Evolutionary conservation across 2,113 vertebrate genomes (phyloP), one percentile per base, ranked within the genome.

Genomic region (Rhinogobius similis): DNA sequence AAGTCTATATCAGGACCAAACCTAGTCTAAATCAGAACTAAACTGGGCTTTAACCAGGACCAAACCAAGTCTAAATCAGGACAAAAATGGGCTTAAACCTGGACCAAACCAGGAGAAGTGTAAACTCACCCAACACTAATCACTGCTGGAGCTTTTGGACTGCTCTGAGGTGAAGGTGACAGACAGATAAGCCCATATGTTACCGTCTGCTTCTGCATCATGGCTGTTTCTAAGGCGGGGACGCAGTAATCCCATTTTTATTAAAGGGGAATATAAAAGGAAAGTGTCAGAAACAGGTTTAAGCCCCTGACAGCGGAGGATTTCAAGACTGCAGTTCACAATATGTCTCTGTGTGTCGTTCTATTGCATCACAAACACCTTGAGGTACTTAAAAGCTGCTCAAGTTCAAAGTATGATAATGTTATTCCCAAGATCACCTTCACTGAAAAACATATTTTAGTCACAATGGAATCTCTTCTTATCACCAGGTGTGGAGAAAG

Each of bases 181-280:
- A 13, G 63, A 62, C 36, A 68, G 67, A 78, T 80, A 74, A 75
- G 62, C 32, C 32, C 26, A 50, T 73, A 50, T 73, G 75, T 48
- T 74, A 79, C 68, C 67, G 70, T 74, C 50, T 62, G 59, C 32
- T 62, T 79, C 77, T 74, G 73, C 79, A 83, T 82, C 76, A 75
- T 70, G 73, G 66, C 41, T 61, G 27, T 38, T 41, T 21, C 70
- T 26, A 72, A 13, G 46, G 64, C 77, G 65, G 66, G 62, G 59
- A 61, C 3, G 29, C 61, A 12, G 59, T 90, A 89, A 92, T 90
- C 89, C 87, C 56, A 10, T 80, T 90, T 91, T 92, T 91, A 92
- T 92, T 90, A 87, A 87, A 90, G 62, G 36, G 59, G 72, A 83
- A 82, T 82, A 87, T 82, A 87, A 83, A 86, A 80, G 71, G 76